Base-by-base conservation (phyloP, 2,113 vertebrate species). In the Poeciliopsis retropinna region DNA sequence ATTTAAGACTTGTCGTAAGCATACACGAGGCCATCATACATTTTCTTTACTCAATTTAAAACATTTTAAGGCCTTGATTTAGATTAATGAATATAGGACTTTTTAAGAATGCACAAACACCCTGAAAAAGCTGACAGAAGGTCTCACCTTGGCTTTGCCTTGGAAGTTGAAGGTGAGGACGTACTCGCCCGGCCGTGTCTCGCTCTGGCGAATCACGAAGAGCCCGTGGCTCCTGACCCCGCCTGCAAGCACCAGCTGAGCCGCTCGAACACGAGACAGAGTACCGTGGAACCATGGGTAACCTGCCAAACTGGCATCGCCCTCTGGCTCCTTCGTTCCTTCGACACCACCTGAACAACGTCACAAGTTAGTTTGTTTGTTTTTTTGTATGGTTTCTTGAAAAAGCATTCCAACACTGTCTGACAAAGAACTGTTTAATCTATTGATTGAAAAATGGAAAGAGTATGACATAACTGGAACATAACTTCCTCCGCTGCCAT, bases 111-210 rank as follows among this genome's bases (percentile, higher is more conserved):
- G 34, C 34, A 34, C 34, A 34, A 10, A 34, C 34, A 34, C 34
- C 34, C 34, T 34, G 9, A 34, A 34, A 60, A 27, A 34, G 30
- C 29, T 13, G 37, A 5, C 13, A 30, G 13, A 17, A 64, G 0
- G 1, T 3, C 91, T 92, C 92, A 96, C 98, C 97, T 99, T 99
- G 2, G 98, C 98, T 90, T 99, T 98, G 51, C 98, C 98, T 92
- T 99, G 97, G 94, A 99, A 99, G 94, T 99, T 99, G 91, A 99
- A 99, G 83, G 98, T 99, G 80, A 99, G 96, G 64, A 99, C 98
- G 0, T 97, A 98, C 82, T 99, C 98, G 22, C 97, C 97, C 0
- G 97, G 98, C 47, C 98, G 94, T 0, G 98, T 99, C 90, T 99
- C 97, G 0, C 98, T 99, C 90, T 99, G 97, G 31, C 98, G 97